Conservation (phyloP, 2,113 vertebrate genomes). For the Thryonomys swinderianus region DNA sequence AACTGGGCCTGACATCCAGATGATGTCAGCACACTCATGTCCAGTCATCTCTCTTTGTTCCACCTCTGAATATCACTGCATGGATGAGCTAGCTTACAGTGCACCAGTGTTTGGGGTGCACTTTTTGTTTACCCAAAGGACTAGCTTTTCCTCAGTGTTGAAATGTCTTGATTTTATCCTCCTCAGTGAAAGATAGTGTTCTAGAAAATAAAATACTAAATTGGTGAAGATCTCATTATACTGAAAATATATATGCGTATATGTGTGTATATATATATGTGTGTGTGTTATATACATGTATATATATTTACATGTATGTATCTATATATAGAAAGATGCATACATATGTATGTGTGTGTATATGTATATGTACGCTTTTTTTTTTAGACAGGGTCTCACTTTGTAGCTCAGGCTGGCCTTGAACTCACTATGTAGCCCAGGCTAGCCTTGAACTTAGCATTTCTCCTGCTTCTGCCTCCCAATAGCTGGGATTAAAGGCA, state of each 20-base stretch:
- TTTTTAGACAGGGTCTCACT: no score
- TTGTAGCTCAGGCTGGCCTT: no score
- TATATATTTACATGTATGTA: no score
- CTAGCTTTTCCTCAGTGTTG: neutral
- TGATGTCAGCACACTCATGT: neutral
- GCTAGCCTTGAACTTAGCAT: no score
- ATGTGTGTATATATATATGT: no score
- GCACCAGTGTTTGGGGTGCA: neutral
- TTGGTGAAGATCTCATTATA: neutral
- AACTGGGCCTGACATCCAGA: neutral
- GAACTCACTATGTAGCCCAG: no score
- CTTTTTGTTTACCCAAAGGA: neutral
- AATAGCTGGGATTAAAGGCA: no score
- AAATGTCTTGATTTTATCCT: neutral
- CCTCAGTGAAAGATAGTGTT: neutral
- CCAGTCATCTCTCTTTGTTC: neutral
- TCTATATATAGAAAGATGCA: no score
- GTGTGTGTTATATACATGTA: no score
- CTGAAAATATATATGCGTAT: neutral
- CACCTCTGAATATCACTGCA: neutral
- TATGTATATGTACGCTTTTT: no score
- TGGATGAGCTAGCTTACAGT: neutral
- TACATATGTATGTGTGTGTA: no score
- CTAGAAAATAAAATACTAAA: neutral
- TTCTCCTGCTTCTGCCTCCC: no score